These are phyloP conservation scores for Acleris laterana DNA, from an alignment of 2,888 invertebrate species.

Conservation along the genomic window DNA sequence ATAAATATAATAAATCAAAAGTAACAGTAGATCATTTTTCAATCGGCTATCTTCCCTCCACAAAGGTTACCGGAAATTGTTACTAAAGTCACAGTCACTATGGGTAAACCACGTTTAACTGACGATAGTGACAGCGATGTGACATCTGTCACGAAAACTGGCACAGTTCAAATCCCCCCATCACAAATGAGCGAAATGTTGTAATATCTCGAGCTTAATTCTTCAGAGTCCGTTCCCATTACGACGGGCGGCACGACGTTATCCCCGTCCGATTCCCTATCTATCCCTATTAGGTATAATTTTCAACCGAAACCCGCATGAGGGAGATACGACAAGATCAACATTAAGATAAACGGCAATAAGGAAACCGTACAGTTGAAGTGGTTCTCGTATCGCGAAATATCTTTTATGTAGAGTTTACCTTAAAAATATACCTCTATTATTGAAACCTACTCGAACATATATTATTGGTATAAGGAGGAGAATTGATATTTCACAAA, in stretches of 20 bases:
- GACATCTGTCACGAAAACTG: neutral
- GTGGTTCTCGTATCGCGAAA: constrained; percentile 8
- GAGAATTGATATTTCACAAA: too few relatives aligned
- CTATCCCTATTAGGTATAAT: constrained; percentile 31
- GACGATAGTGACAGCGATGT: neutral
- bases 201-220: constrained; percentile 6
- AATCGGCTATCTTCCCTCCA: too few relatives aligned
- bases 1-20: too few relatives aligned
- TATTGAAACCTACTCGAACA: too few relatives aligned
- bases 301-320: constrained; percentile 34
- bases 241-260: constrained; percentile 8
- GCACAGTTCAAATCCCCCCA: neutral
- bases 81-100: too few relatives aligned
- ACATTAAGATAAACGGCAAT: constrained; percentile 30
- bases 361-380: constrained; percentile 17
- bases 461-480: too few relatives aligned
- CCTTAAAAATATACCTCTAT: too few relatives aligned
- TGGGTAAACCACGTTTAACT: too few relatives aligned
- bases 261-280: constrained; percentile 26
- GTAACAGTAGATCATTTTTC: too few relatives aligned
- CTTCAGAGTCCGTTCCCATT: constrained; percentile 12
- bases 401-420: too few relatives aligned
- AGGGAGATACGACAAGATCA: constrained; percentile 28
- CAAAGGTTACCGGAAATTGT: too few relatives aligned
- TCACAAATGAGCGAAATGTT: neutral